These are phyloP conservation scores for Meloidogyne hapla DNA, from an alignment of 1,140 invertebrate genomes.

Conservation along the genomic window DNA sequence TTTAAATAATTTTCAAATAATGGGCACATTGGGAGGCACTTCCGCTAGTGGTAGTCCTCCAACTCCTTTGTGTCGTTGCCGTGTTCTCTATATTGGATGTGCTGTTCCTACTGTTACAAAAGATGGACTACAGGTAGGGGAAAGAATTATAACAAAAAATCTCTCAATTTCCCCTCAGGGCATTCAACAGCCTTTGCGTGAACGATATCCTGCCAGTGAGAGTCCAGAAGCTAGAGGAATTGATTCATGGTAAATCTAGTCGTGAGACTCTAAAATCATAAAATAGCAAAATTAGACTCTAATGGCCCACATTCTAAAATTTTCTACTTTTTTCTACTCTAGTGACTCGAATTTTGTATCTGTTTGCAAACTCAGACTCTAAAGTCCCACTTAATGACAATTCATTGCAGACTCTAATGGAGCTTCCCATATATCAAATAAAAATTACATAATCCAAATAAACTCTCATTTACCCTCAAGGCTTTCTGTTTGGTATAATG, in stretches of 20 bases:
- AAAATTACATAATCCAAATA: neutral
- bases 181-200: conserved; percentile 91
- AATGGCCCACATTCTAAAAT: neutral
- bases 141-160: too few species aligned
- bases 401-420: neutral
- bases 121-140: conserved; percentile 78
- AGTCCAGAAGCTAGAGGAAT: conserved; percentile 82
- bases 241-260: conserved; percentile 75
- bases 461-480: conserved; percentile 35
- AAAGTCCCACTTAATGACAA: neutral
- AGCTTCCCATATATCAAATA: neutral
- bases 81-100: conserved; percentile 95
- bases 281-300: neutral
- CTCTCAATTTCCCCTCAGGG: conserved; percentile 66
- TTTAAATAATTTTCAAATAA: neutral
- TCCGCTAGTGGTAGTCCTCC: neutral
- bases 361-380: neutral
- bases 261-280: too few species aligned
- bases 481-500: conserved; percentile 94
- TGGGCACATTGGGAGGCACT: neutral
- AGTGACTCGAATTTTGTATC: neutral
- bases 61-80: conserved; percentile 69
- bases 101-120: conserved; percentile 95
- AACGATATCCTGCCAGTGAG: conserved; percentile 79
- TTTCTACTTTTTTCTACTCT: neutral